phyloP scores from a whole-genome alignment of 2,888 invertebrate species.

The Empis livida region DNA sequence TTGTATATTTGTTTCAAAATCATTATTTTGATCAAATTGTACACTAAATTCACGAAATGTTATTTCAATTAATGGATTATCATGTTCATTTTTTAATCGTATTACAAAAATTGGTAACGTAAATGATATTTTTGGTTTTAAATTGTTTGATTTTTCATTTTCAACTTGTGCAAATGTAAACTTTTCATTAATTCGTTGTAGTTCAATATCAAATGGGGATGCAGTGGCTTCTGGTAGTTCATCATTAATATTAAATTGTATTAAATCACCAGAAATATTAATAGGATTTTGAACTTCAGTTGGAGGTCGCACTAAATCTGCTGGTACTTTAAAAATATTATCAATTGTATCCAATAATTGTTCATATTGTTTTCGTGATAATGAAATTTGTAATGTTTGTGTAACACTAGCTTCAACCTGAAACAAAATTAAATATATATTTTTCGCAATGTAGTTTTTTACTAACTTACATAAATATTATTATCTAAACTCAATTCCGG shows the following conservation, averaged over 20 bases:
- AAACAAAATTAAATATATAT: conserved; percentile 4
- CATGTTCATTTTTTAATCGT: conserved; percentile 59
- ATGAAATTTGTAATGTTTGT: conserved; percentile 70
- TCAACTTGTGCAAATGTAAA: conserved; percentile 1
- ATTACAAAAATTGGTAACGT: conserved; percentile 63
- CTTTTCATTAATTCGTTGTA: conserved; percentile 9
- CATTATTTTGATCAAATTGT: conserved; percentile 53
- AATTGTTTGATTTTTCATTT: neutral
- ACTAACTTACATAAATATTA: neutral
- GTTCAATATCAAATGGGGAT: conserved; percentile 12
- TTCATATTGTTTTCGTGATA: conserved; percentile 79
- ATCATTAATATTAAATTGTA: conserved; percentile 10
- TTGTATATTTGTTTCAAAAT: conserved; percentile 59
- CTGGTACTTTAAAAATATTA: conserved; percentile 25
- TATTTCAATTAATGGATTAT: conserved; percentile 71
- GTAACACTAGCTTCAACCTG: conserved; percentile 65
- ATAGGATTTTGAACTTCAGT: conserved; percentile 25
- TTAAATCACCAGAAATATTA: conserved; percentile 10
- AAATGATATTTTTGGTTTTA: conserved; percentile 43
- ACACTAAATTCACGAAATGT: conserved; percentile 73
- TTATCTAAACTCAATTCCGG: neutral
- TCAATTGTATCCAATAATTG: conserved; percentile 65
- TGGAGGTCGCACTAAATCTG: conserved; percentile 18
- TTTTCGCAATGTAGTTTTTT: too few relatives aligned
- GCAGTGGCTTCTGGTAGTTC: conserved; percentile 17